Base-by-base conservation (phyloP, 1,140 invertebrate species). In the Metaphire vulgaris region DNA sequence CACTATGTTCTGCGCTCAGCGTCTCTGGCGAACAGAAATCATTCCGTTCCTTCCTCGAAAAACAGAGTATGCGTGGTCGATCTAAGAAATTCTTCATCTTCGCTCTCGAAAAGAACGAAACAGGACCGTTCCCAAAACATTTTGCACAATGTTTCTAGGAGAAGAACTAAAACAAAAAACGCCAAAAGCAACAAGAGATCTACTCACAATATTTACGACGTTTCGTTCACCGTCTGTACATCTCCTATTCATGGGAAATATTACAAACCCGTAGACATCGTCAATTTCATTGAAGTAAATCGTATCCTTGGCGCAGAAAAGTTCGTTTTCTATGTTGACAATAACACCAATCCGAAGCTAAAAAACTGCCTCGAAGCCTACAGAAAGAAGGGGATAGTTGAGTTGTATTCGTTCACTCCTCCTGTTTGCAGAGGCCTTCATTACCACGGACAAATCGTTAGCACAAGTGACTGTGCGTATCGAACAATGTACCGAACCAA, bases 381-480 rank as follows among this genome's bases (percentile, higher is more conserved):
- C 41, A 56, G 41, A 56, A 21, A 56, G 6, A 56, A 21, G 21
- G 41, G 41, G 6, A 56, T 56, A 56, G 41, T 56, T 21, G 41
- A 56, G 41, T 56, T 56, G 41, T 56, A 56, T 21, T 21, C 41
- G 41, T 56, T 56, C 41, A 56, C 41, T 12, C 41, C 41, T 56
- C 41, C 41, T 6, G 41, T 56, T 21, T 21, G 6, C 41, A 21
- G 21, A 12, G 41, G 41, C 21, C 41, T 56, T 56, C 41, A 56
- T 56, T 56, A 56, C 41, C 41, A 56, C 21, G 93, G 93, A 1
- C 88, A 95, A 65, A 96, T 96, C 83, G 93, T 93, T 0, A 93
- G 93, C 0, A 89, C 96, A 65, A 96, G 96, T 85, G 94, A 97
- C 86, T 97, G 94, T 84, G 88, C 96, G 56, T 95, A 96, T 86